Base-by-base conservation (phyloP, 1,140 invertebrate species). In the Chlorops oryzae region DNA sequence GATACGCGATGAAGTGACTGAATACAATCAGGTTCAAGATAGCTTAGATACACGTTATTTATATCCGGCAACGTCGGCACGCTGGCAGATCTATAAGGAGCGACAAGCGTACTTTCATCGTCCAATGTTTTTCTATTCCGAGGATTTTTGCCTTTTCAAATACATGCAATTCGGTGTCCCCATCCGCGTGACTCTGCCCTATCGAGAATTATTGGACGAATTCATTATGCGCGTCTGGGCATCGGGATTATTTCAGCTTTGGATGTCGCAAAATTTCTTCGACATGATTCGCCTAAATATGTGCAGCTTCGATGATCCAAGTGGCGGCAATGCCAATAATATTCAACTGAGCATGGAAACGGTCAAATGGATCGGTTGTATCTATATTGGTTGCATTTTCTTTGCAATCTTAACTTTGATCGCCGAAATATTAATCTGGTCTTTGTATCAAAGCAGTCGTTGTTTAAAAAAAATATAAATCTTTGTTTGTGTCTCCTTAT, bases 41-140 rank as follows among this genome's bases (percentile, higher is more conserved):
- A 17, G 42, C 9, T 10, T 51, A n/a, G 24, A 51, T n/a, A 44
- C 28, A 2, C 17, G 6, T 3, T 51, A 28, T 32, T 34, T 27
- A 4, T 51, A 46, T 45, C 42, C 34, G 2, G 43, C 46, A 2
- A 15, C 35, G n/a, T 23, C 38, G 15, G 10, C 42, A 5, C 2
- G 18, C 12, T 51, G 49, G 49, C 5, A 22, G 0, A 21, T 51
- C 17, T 39, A 28, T 13, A 9, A 45, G 2, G 17, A 28, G n/a
- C 42, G 40, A 22, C 42, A 46, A 20, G 4, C 22, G 15, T 24
- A 25, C 4, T 51, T 51, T 23, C 32, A 45, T 12, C n/a, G 35
- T 6, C 21, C 37, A 15, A 7, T 51, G 21, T 51, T 44, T 22
- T 51, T 24, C 25, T 45, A 28, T 7, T 43, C 49, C 5, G n/a